Conservation (phyloP, 1,140 invertebrate species). For the Drosophila kepulauana region DNA sequence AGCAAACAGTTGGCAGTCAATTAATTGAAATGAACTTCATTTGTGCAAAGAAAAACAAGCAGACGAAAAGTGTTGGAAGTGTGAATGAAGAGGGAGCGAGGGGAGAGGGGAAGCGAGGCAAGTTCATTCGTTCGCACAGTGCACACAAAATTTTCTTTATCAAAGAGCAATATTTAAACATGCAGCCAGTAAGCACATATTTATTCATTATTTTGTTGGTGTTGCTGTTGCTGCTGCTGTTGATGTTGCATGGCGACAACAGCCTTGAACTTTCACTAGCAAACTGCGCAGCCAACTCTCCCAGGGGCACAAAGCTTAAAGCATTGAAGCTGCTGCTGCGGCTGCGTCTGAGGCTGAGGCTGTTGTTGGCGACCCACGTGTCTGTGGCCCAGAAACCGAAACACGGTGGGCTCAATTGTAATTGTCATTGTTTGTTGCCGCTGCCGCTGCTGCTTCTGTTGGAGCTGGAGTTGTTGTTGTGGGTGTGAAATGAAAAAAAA, state of each 20-base stretch:
- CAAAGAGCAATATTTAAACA: conserved; percentile 46
- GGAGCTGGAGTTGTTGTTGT: conserved; percentile 3
- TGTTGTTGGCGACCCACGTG: conserved; percentile 50
- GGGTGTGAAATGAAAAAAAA: conserved; percentile 17
- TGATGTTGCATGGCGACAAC: conserved; percentile 30
- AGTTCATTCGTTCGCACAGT: not conserved
- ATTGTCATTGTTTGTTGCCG: conserved; percentile 24
- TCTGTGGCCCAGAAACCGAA: conserved; percentile 34
- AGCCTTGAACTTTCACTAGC: conserved; percentile 77
- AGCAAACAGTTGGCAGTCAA: not conserved
- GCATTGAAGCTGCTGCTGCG: conserved; percentile 2
- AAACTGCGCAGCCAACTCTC: conserved; percentile 26
- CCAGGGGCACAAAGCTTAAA: conserved; percentile 40
- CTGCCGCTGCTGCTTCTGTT: conserved; percentile 1
- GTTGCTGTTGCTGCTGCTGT: conserved; percentile 11
- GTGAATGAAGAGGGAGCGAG: not conserved
- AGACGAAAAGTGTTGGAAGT: not conserved
- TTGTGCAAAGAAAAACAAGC: not conserved
- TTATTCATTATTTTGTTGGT: conserved; percentile 5
- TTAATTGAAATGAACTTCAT: conserved; percentile 5
- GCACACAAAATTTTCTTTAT: conserved; percentile 25
- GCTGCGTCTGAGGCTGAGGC: not conserved
- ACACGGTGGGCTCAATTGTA: conserved; percentile 10
- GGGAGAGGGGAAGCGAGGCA: not conserved
- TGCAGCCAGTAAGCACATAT: conserved; percentile 10